phyloP scores from a whole-genome alignment of 2,888 invertebrate species.

The Danaus chrysippus region DNA sequence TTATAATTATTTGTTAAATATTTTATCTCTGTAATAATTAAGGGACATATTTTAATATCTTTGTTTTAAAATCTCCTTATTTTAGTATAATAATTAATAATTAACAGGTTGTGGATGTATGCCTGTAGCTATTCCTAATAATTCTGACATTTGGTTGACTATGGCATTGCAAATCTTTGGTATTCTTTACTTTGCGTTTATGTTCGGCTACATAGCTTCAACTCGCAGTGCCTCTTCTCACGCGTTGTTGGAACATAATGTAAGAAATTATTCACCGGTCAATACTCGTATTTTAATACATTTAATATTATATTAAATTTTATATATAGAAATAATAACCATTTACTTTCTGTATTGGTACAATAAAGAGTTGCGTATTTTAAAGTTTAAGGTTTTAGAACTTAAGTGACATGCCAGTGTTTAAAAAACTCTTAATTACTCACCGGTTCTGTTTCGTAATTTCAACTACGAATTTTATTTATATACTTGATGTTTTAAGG shows the following conservation, averaged over 20 bases:
- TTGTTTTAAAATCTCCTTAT: not conserved
- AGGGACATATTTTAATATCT: not conserved
- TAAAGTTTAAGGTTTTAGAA: too few species aligned
- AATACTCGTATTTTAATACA: not conserved
- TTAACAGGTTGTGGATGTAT: slow-evolving; percentile 60
- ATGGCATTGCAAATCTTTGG: slow-evolving; percentile 54
- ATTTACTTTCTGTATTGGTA: too few species aligned
- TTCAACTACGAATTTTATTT: too few species aligned
- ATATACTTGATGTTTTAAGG: too few species aligned
- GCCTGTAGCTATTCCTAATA: slow-evolving; percentile 43
- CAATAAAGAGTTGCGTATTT: too few species aligned
- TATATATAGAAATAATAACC: too few species aligned
- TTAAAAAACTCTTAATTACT: too few species aligned
- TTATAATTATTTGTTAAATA: not conserved
- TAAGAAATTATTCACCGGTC: slow-evolving; percentile 34
- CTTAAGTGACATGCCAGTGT: too few species aligned
- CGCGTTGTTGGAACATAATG: slow-evolving; percentile 61
- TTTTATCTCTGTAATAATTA: not conserved
- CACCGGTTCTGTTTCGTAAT: too few species aligned
- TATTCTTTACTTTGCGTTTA: slow-evolving; percentile 63
- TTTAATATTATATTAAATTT: slow-evolving; percentile 45
- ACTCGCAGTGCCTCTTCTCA: slow-evolving; percentile 56
- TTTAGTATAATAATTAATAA: not conserved
- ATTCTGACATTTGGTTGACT: slow-evolving; percentile 48
- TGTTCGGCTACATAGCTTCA: slow-evolving; percentile 69